Evolutionary conservation across 2,888 invertebrate species (phyloP).

Genomic region (Lordiphosa andalusiaca): DNA sequence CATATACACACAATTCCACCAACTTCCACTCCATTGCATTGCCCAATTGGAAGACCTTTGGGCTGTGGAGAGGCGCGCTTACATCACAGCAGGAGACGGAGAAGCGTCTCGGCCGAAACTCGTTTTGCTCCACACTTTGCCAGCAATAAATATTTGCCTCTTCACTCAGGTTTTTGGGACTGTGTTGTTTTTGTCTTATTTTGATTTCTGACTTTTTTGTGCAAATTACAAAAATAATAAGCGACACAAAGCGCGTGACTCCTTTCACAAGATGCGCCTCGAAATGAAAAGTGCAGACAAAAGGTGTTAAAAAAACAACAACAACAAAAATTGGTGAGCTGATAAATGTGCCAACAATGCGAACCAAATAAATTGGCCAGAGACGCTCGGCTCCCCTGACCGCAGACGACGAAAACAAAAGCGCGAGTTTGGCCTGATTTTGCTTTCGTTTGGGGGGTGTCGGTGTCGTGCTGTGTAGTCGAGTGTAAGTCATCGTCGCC

Average conservation of each 20-base stretch:
- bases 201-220: constrained; percentile 34
- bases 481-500: constrained; percentile 53
- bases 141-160: constrained; percentile 68
- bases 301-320: constrained; percentile 56
- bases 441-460: constrained; percentile 53
- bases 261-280: constrained; percentile 71
- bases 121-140: constrained; percentile 59
- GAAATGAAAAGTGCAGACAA: constrained; percentile 63
- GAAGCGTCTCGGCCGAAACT: constrained; percentile 44
- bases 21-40: constrained; percentile 7
- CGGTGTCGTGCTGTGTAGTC: constrained; percentile 55
- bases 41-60: constrained; percentile 30
- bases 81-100: constrained; percentile 66
- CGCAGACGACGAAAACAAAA: constrained; percentile 41
- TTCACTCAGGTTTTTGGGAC: constrained; percentile 42
- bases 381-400: constrained; percentile 48
- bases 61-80: constrained; percentile 35
- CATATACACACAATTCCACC: neutral
- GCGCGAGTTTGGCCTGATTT: constrained; percentile 70
- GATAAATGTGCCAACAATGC: constrained; percentile 19
- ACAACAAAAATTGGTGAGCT: constrained; percentile 6
- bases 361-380: constrained; percentile 22
- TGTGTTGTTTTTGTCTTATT: neutral
- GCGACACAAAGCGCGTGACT: constrained; percentile 74
- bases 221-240: constrained; percentile 60